phyloP scores from a whole-genome alignment of 2,113 vertebrate genomes.

The Tympanuchus pallidicinctus region DNA sequence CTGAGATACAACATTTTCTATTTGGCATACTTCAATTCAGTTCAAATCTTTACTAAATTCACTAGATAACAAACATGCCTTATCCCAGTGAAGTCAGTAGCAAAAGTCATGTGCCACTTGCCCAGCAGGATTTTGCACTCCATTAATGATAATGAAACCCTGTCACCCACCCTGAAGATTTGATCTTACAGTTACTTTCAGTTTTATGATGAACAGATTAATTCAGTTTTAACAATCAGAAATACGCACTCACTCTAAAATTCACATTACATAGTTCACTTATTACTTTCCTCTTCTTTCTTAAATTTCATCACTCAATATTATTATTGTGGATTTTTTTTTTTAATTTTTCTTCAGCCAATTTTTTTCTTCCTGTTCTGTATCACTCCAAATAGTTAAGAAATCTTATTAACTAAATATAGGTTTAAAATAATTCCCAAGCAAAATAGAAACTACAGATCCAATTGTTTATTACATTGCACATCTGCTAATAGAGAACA shows the following conservation, averaged over 20 bases:
- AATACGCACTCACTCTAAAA: not conserved
- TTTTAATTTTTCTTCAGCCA: not conserved
- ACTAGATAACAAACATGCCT: not conserved
- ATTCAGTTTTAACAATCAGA: too few species aligned
- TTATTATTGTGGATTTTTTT: not conserved
- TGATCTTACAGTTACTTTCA: not conserved
- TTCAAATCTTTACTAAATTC: not conserved
- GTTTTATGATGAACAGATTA: not conserved
- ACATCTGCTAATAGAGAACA: fast-evolving
- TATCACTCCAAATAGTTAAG: not conserved
- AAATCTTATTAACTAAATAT: not conserved
- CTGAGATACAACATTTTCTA: not conserved
- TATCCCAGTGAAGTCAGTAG: not conserved
- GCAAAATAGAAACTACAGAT: not conserved
- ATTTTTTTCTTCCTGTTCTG: not conserved
- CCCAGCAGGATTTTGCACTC: not conserved
- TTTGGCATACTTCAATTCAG: not conserved
- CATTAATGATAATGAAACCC: not conserved
- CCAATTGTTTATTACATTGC: not conserved
- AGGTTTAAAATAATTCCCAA: not conserved
- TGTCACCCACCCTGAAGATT: not conserved
- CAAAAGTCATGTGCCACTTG: not conserved
- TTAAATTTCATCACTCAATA: not conserved
- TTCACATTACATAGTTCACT: not conserved
- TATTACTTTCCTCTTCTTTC: not conserved